Percentiles rank a stretch among this genome's conserved stretches.
Conservation (phyloP, 2,113 vertebrate genomes). For the Saimiri boliviensis region DNA sequence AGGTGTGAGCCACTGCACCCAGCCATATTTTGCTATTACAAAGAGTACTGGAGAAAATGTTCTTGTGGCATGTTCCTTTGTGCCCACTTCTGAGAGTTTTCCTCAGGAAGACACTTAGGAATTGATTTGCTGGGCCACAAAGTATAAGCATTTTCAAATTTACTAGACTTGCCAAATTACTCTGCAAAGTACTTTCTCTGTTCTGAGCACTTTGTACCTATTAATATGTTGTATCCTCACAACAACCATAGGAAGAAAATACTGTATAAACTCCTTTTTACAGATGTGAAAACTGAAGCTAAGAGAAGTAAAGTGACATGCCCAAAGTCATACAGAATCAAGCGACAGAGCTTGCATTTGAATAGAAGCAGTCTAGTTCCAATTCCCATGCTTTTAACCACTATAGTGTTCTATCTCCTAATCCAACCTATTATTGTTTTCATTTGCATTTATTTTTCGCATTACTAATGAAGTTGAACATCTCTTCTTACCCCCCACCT, state of each 20-base stretch:
- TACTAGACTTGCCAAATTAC: background rate
- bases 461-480: background rate
- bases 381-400: background rate
- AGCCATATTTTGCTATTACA: background rate
- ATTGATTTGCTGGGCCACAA: background rate
- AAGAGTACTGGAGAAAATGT: background rate
- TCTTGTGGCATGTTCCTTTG: background rate
- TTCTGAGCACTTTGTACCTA: background rate
- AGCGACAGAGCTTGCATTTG: background rate
- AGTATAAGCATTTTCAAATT: background rate
- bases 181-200: background rate
- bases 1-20: too few relatives aligned
- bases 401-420: background rate
- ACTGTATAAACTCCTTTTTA: background rate
- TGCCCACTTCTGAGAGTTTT: background rate
- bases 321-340: background rate
- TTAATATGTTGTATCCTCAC: background rate
- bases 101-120: background rate
- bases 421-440: background rate
- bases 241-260: background rate
- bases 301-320: background rate
- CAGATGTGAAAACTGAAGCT: background rate
- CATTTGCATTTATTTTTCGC: background rate
- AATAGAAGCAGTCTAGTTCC: background rate
- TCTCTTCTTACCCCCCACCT: background rate